These are phyloP conservation scores for Cerastis rubricosa DNA, from an alignment of 2,888 invertebrate species.

Conservation along the genomic window DNA sequence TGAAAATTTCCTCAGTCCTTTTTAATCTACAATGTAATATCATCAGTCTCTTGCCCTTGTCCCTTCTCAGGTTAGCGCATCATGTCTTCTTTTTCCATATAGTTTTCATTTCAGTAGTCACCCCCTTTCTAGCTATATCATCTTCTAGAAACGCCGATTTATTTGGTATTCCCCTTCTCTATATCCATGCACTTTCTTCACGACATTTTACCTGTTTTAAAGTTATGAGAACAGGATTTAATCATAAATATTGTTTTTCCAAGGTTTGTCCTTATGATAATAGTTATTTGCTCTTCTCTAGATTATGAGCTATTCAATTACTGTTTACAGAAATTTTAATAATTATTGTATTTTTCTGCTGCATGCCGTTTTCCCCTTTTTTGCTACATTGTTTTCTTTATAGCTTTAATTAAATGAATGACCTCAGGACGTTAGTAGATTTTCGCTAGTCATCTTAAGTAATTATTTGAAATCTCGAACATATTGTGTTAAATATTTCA, in stretches of 20 bases:
- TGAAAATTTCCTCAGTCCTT: too few relatives aligned
- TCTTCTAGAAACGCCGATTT: not conserved
- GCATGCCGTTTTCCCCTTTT: not conserved
- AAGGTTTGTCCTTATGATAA: not conserved
- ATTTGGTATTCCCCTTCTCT: not conserved
- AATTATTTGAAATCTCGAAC: not conserved
- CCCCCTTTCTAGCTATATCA: not conserved
- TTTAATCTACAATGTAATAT: not conserved
- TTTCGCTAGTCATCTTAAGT: not conserved
- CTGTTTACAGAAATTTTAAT: slow-evolving; percentile 2
- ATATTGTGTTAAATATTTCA: not conserved
- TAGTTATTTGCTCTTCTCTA: not conserved
- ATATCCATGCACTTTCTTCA: not conserved
- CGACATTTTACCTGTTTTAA: not conserved
- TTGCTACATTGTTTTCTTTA: not conserved
- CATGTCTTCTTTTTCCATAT: not conserved
- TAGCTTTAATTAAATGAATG: not conserved
- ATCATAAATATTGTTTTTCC: not conserved
- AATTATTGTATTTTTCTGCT: not conserved
- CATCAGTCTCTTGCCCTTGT: not conserved
- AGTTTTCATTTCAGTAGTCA: not conserved
- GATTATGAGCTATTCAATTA: not conserved
- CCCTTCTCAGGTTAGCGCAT: not conserved
- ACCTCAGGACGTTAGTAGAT: not conserved
- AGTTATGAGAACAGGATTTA: not conserved